These are phyloP conservation scores for Rhabditophanes sp. DNA, from an alignment of 2,888 invertebrate species.

Conservation along the genomic window DNA sequence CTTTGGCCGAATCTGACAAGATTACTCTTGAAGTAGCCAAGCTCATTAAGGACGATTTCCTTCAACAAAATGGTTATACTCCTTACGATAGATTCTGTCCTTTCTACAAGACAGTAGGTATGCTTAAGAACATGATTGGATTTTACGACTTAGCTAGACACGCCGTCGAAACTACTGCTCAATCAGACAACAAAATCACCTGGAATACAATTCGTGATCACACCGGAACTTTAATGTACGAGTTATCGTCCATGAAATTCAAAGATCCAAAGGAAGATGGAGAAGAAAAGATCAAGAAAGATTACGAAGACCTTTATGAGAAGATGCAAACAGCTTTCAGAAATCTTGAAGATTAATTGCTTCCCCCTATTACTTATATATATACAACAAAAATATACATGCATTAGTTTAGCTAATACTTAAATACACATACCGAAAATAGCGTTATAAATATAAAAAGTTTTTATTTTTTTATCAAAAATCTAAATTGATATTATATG, in stretches of 20 bases:
- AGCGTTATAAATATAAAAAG: no score
- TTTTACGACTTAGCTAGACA: constrained; percentile 96
- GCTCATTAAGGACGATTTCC: constrained; percentile 78
- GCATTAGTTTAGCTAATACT: no score
- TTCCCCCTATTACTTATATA: not conserved
- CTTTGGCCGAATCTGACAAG: constrained; percentile 88
- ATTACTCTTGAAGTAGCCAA: constrained; percentile 86
- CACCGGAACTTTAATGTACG: constrained; percentile 85
- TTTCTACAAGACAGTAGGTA: constrained; percentile 98
- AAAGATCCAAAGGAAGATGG: constrained; percentile 97
- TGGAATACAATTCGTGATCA: constrained; percentile 91
- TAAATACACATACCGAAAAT: no score
- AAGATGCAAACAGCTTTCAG: constrained; percentile 92
- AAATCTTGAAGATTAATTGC: constrained; percentile 81
- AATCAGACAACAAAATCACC: constrained; percentile 89
- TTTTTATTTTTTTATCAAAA: no score
- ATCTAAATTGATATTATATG: no score
- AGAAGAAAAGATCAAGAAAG: constrained; percentile 83
- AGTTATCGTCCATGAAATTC: constrained; percentile 95
- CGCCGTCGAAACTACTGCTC: constrained; percentile 88
- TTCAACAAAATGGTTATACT: constrained; percentile 85
- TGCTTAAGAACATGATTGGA: constrained; percentile 87
- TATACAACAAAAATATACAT: no score
- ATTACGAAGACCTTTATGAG: constrained; percentile 86
- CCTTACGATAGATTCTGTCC: constrained; percentile 73